A percentile compares a stretch with the other conserved stretches of the same genome.
phyloP scores from a whole-genome alignment of 2,888 invertebrate species.

The Blera fallax region DNA sequence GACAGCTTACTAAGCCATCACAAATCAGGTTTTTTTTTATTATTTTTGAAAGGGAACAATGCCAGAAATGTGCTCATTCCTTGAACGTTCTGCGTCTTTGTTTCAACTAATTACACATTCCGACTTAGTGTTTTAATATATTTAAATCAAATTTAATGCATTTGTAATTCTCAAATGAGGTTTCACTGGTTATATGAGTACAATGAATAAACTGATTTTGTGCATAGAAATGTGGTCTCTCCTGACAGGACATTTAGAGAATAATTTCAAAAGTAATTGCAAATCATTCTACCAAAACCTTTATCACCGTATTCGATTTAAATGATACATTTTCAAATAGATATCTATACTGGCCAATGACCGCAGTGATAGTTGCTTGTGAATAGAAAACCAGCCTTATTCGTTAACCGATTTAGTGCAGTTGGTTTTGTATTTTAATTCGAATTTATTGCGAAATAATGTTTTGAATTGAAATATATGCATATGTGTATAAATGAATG shows the following conservation, averaged over 20 bases:
- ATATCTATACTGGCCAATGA: background rate
- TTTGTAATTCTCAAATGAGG: background rate
- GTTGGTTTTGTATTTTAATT: background rate
- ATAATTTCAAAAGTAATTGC: background rate
- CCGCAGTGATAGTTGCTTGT: background rate
- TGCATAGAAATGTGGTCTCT: background rate
- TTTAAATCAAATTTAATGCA: background rate
- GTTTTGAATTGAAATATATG: background rate
- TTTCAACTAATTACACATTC: background rate
- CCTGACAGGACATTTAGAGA: background rate
- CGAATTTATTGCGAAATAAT: background rate
- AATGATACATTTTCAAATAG: background rate
- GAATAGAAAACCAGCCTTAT: background rate
- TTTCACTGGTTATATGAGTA: background rate
- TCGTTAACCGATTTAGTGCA: slow-evolving; percentile 6
- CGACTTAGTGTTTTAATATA: background rate
- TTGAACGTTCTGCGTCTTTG: slow-evolving; percentile 4
- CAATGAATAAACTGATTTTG: slow-evolving; percentile 1
- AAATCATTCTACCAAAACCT: background rate
- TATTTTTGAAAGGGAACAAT: slow-evolving; percentile 60
- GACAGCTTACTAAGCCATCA: background rate
- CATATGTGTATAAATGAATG: background rate
- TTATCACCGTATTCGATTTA: background rate
- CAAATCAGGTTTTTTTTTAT: slow-evolving; percentile 46
- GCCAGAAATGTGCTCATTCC: too few species aligned